These are phyloP conservation scores for Sturmia bella DNA, from an alignment of 2,888 invertebrate genomes.

Conservation along the genomic window DNA sequence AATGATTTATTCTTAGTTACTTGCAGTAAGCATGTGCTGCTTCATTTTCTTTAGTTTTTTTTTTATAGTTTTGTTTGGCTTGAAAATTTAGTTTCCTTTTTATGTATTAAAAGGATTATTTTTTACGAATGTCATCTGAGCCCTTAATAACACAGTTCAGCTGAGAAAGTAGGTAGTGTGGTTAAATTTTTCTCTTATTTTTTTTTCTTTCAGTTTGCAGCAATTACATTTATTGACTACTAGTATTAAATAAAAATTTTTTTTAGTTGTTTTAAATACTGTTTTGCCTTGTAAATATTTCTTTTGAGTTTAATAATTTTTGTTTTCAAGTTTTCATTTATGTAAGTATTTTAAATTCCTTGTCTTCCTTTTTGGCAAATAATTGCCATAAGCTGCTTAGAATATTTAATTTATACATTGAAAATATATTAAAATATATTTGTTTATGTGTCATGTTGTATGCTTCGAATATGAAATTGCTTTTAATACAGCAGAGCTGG, in stretches of 20 bases:
- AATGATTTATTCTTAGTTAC: conserved; percentile 45
- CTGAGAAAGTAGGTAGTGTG: not conserved
- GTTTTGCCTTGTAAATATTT: not conserved
- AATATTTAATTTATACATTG: conserved; percentile 57
- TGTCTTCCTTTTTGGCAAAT: conserved; percentile 35
- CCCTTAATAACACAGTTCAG: not conserved
- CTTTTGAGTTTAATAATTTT: conserved; percentile 7
- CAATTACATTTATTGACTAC: conserved; percentile 22
- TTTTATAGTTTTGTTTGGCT: not conserved
- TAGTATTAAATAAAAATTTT: not conserved
- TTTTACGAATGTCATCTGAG: conserved; percentile 54
- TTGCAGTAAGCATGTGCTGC: conserved; percentile 11
- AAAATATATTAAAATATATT: conserved; percentile 36
- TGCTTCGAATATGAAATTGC: conserved; percentile 23
- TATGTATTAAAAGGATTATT: conserved; percentile 64
- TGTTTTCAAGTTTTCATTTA: conserved; percentile 1
- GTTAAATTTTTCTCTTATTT: not conserved
- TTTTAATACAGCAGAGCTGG: conserved; percentile 34
- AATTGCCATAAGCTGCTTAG: conserved; percentile 60
- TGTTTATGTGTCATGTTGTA: not conserved
- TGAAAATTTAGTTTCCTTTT: conserved; percentile 25
- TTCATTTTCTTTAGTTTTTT: not conserved
- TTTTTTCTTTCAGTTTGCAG: not conserved
- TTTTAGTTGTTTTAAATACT: not conserved
- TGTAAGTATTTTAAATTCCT: not conserved